Evolutionary conservation across 2,113 vertebrate species (phyloP).

Genomic region (Leucoraja erinaceus): DNA sequence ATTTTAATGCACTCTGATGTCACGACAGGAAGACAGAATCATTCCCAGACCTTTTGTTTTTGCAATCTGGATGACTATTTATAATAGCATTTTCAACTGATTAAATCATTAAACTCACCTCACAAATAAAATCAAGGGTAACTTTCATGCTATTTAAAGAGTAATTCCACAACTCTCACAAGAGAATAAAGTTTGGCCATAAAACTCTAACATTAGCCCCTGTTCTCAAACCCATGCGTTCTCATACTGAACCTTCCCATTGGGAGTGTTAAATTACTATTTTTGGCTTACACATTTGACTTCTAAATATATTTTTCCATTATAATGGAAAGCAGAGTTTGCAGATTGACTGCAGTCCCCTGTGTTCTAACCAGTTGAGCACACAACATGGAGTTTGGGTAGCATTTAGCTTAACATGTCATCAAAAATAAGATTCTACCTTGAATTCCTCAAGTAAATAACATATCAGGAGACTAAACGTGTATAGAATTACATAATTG

Average conservation of each 20-base stretch:
- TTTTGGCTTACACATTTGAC: not conserved
- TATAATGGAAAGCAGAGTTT: not conserved
- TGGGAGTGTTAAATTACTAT: not conserved
- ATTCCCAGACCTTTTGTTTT: not conserved
- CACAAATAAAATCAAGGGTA: not conserved
- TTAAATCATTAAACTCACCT: not conserved
- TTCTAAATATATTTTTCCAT: not conserved
- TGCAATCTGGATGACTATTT: not conserved
- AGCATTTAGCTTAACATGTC: not conserved
- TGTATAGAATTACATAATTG: not conserved
- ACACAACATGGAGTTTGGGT: not conserved
- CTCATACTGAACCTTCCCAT: not conserved
- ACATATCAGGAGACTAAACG: not conserved
- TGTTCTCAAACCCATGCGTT: not conserved
- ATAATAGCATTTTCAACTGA: not conserved
- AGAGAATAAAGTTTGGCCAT: not conserved
- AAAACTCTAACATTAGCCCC: not conserved
- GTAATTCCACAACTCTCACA: not conserved
- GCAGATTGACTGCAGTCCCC: not conserved
- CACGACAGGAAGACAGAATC: not conserved
- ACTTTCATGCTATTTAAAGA: not conserved
- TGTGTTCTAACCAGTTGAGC: not conserved
- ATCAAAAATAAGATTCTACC: not conserved
- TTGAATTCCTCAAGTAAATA: not conserved
- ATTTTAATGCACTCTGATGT: not conserved